Percentiles rank a stretch among this genome's conserved stretches.
Conservation (phyloP, 2,888 invertebrate species). For the Thera britannica region DNA sequence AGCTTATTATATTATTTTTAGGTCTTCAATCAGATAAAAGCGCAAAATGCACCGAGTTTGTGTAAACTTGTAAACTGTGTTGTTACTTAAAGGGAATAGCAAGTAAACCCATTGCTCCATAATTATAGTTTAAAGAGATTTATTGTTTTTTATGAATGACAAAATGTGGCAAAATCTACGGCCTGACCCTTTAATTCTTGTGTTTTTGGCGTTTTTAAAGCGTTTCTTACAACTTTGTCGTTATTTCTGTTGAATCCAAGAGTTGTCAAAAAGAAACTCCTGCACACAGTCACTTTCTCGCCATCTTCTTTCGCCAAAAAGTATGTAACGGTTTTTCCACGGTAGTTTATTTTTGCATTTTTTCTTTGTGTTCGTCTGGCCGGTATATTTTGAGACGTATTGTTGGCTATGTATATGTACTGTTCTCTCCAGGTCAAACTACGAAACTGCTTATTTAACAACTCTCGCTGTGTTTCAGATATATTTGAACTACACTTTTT, state of each 20-base stretch:
- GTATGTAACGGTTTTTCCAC: conserved; percentile 1
- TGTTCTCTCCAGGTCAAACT: background rate
- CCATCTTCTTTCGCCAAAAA: conserved; percentile 7
- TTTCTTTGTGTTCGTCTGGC: conserved; percentile 4
- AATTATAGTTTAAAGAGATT: too few species aligned
- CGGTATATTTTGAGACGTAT: conserved; percentile 6
- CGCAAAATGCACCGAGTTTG: too few species aligned
- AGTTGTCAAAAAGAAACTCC: conserved; percentile 2
- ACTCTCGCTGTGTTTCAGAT: background rate
- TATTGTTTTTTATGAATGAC: too few species aligned
- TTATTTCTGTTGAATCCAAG: conserved; percentile 1
- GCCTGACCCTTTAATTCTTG: too few species aligned
- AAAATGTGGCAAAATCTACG: too few species aligned
- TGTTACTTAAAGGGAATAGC: too few species aligned
- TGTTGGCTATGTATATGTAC: conserved; percentile 5
- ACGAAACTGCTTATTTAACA: conserved; percentile 2
- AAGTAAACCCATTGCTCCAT: too few species aligned
- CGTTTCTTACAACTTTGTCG: background rate
- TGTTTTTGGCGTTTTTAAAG: too few species aligned
- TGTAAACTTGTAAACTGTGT: too few species aligned
- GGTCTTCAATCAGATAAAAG: too few species aligned
- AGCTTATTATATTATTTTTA: too few species aligned
- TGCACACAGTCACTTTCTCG: conserved; percentile 7
- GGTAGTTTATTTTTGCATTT: background rate
- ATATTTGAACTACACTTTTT: conserved; percentile 2